phyloP scores from a whole-genome alignment of 2,113 vertebrate species.

The Euleptes europaea region DNA sequence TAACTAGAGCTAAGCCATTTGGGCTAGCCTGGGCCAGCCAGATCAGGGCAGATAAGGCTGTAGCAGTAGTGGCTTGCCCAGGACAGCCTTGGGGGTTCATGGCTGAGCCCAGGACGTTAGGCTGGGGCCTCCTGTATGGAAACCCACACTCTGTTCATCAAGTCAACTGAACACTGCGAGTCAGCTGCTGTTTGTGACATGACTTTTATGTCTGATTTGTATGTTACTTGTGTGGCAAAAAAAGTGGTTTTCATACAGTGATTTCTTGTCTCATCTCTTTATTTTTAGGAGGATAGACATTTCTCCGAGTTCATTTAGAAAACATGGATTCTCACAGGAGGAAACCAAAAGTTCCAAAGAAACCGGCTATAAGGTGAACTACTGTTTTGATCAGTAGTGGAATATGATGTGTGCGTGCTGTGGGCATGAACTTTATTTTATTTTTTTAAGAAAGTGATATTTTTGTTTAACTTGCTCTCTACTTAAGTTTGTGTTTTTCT shows the following conservation, averaged over 20 bases:
- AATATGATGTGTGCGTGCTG: slow-evolving; percentile 75
- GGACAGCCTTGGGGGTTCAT: not conserved
- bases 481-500: slow-evolving; percentile 94
- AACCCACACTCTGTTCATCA: not conserved
- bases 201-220: not conserved
- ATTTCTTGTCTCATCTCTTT: not conserved
- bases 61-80: not conserved
- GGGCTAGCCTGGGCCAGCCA: too few species aligned
- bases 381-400: slow-evolving; percentile 79
- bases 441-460: slow-evolving; percentile 30
- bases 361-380: slow-evolving; percentile 97
- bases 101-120: not conserved
- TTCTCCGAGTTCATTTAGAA: slow-evolving; percentile 99
- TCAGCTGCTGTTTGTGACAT: too few species aligned
- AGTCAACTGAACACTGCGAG: not conserved
- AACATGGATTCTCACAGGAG: slow-evolving; percentile 95
- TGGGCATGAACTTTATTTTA: slow-evolving; percentile 81
- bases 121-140: not conserved
- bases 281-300: slow-evolving; percentile 94
- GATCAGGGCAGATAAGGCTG: not conserved
- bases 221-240: not conserved
- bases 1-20: too few species aligned
- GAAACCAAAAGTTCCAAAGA: slow-evolving; percentile 93
- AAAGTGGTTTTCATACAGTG: not conserved
- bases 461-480: slow-evolving; percentile 91